Conservation (phyloP, 2,797 vertebrate species). For the Orestias chungarensis region DNA sequence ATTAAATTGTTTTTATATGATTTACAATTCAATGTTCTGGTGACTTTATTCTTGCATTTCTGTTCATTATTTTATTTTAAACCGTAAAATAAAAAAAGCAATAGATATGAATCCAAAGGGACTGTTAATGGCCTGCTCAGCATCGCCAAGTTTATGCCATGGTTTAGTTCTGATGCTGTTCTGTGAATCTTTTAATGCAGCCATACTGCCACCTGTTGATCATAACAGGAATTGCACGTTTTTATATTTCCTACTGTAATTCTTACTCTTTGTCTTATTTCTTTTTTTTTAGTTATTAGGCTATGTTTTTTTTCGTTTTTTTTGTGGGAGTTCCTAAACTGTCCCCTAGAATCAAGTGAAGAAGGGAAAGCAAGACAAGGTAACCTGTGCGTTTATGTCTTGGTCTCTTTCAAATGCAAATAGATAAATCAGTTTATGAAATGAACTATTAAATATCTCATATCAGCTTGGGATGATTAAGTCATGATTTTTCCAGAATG, state of each 20-base stretch:
- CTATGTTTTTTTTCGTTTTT: slow-evolving; percentile 38
- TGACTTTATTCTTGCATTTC: slow-evolving; percentile 4
- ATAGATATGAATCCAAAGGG: slow-evolving; percentile 29
- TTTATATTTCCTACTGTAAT: slow-evolving; percentile 12
- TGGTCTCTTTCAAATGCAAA: slow-evolving; percentile 45
- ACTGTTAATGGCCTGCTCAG: slow-evolving; percentile 30
- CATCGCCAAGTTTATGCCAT: slow-evolving; percentile 27
- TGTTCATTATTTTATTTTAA: slow-evolving; percentile 1
- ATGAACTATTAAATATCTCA: slow-evolving; percentile 51
- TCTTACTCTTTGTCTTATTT: slow-evolving; percentile 25
- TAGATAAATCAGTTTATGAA: slow-evolving; percentile 35
- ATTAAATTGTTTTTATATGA: background rate
- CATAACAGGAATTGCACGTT: slow-evolving; percentile 68
- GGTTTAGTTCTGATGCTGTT: slow-evolving; percentile 8
- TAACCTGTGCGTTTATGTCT: slow-evolving; percentile 8
- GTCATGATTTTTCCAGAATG: slow-evolving; percentile 29
- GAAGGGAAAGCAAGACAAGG: background rate
- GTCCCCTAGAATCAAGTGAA: slow-evolving; percentile 30
- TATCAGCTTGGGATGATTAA: slow-evolving; percentile 54
- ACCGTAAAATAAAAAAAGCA: background rate
- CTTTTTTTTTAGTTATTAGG: slow-evolving; percentile 21
- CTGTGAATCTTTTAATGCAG: slow-evolving; percentile 75
- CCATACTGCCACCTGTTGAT: slow-evolving; percentile 95
- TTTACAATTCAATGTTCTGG: background rate
- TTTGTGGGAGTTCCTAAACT: slow-evolving; percentile 46